Conservation (phyloP, 2,113 vertebrate genomes). For the Gopherus flavomarginatus region DNA sequence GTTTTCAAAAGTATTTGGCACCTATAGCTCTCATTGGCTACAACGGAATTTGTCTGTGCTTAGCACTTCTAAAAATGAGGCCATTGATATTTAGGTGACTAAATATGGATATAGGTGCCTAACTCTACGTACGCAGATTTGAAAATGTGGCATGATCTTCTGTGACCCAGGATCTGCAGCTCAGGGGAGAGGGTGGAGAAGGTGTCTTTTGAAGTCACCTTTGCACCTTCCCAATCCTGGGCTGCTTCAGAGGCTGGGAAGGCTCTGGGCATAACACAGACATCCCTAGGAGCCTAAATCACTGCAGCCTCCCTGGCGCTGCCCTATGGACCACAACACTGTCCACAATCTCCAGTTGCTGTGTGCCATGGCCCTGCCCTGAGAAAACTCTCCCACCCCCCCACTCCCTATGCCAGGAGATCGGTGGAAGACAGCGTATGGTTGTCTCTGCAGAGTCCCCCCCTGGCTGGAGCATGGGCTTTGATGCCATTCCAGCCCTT, state of each 20-base stretch:
- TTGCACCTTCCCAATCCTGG: neutral
- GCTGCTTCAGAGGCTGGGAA: neutral
- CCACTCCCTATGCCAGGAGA: neutral
- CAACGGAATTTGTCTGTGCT: neutral
- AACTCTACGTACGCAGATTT: neutral
- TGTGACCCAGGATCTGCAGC: neutral
- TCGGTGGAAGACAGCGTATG: neutral
- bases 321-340: neutral
- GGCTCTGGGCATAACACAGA: neutral
- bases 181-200: neutral
- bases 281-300: neutral
- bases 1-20: neutral
- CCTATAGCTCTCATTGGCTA: neutral
- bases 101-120: neutral
- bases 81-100: neutral
- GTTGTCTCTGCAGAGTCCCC: neutral
- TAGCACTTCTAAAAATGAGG: neutral
- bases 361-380: neutral
- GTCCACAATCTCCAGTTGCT: no score
- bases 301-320: neutral
- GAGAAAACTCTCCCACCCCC: neutral
- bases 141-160: neutral
- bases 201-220: neutral
- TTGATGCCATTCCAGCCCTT: neutral
- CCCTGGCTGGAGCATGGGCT: neutral